Evolutionary conservation across 2,797 vertebrate species (phyloP).

Genomic region (Enteromius argenteus): DNA sequence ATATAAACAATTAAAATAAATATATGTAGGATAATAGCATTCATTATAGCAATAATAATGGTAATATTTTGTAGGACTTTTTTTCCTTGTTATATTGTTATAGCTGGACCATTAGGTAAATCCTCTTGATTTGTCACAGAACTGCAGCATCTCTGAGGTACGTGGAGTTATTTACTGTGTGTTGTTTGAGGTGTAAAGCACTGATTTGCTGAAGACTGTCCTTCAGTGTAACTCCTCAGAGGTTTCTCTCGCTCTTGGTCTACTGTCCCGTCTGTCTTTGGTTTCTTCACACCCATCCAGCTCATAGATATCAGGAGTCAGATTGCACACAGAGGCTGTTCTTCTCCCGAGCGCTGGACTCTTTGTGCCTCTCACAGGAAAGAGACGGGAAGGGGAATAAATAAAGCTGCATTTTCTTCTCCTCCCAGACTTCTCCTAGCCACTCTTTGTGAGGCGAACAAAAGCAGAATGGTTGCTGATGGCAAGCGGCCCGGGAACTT

Average conservation of each 20-base stretch:
- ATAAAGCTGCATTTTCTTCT: conserved; percentile 45
- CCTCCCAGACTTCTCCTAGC: conserved; percentile 47
- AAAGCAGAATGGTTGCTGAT: conserved; percentile 49
- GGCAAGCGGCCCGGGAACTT: not conserved
- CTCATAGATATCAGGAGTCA: not conserved
- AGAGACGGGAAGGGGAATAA: conserved; percentile 23
- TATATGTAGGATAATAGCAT: too few species aligned
- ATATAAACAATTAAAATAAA: too few species aligned
- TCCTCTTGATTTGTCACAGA: too few species aligned
- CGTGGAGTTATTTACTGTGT: not conserved
- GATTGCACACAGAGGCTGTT: not conserved
- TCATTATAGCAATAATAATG: too few species aligned
- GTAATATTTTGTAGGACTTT: too few species aligned
- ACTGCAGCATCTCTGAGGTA: not conserved
- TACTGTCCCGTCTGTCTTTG: not conserved
- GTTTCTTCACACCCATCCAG: conserved; percentile 21
- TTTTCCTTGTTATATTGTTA: not conserved
- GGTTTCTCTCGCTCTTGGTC: not conserved
- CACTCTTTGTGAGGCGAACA: conserved; percentile 55
- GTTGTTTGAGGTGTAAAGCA: not conserved
- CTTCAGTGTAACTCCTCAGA: not conserved
- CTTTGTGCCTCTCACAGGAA: conserved; percentile 45
- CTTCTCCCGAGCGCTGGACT: not conserved
- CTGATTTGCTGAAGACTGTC: not conserved
- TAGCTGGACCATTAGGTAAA: not conserved